phyloP scores from a whole-genome alignment of 2,113 vertebrate species.

The Smithornis capensis region DNA sequence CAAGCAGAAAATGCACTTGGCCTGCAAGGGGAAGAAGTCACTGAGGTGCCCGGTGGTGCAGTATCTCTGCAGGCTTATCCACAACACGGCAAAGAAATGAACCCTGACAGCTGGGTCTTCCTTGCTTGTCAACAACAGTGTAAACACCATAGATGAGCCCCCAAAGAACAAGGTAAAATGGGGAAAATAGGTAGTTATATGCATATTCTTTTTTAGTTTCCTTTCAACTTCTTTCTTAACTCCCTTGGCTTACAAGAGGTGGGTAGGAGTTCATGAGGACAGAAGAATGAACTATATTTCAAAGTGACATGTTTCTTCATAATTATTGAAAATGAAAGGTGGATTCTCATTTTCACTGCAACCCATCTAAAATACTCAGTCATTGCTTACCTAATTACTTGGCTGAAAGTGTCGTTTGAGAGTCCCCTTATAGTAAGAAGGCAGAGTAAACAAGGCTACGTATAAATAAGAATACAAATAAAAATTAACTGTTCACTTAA shows the following conservation, averaged over 20 bases:
- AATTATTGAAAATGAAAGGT: neutral
- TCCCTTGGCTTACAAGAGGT: neutral
- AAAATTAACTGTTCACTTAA: neutral
- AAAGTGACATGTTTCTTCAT: neutral
- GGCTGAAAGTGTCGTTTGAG: neutral
- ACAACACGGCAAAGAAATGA: neutral
- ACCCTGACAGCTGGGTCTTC: constrained; percentile 21
- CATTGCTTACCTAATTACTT: neutral
- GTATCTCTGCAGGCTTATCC: constrained; percentile 13
- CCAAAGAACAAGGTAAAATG: neutral
- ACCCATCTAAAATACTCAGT: neutral
- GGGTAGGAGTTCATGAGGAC: neutral
- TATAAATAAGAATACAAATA: neutral
- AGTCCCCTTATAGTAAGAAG: neutral
- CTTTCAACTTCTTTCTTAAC: neutral
- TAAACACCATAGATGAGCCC: neutral
- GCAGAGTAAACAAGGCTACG: neutral
- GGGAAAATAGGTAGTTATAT: neutral
- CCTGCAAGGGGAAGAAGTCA: constrained; percentile 16
- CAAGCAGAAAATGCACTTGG: constrained; percentile 62
- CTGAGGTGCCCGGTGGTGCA: neutral
- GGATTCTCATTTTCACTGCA: neutral
- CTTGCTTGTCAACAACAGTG: neutral
- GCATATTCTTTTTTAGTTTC: neutral
- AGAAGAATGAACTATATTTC: neutral